phyloP scores from a whole-genome alignment of 2,888 invertebrate genomes.

The Scaptomyza parva region DNA sequence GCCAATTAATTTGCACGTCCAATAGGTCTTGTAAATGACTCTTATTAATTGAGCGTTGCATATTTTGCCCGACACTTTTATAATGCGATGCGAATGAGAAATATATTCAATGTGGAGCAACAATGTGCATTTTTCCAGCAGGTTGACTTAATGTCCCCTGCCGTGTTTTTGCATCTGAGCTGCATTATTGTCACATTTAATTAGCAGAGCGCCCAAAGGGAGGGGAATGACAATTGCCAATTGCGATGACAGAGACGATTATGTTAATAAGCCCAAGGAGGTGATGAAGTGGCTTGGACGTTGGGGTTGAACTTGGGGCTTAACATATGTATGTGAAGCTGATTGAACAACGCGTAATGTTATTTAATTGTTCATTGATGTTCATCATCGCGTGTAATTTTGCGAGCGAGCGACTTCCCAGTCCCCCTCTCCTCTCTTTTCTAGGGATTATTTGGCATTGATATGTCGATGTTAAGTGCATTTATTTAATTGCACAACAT shows the following conservation, averaged over 20 bases:
- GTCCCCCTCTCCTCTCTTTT: constrained; percentile 1
- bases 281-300: not conserved
- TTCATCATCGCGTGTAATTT: constrained; percentile 56
- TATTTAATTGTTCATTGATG: constrained; percentile 73
- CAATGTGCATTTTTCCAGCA: constrained; percentile 12
- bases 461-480: constrained; percentile 69
- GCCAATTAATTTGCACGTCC: constrained; percentile 46
- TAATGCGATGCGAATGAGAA: constrained; percentile 33
- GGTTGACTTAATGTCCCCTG: not conserved
- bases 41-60: constrained; percentile 59
- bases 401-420: constrained; percentile 39
- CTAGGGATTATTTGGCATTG: constrained; percentile 47
- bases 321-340: constrained; percentile 11
- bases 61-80: constrained; percentile 35
- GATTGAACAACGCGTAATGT: constrained; percentile 37
- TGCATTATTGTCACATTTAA: constrained; percentile 68
- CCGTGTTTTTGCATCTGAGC: constrained; percentile 10
- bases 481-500: constrained; percentile 77
- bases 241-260: constrained; percentile 70
- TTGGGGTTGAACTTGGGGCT: not conserved
- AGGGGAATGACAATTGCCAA: constrained; percentile 47
- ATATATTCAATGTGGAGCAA: constrained; percentile 31
- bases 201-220: constrained; percentile 57
- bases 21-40: constrained; percentile 54
- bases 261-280: constrained; percentile 65